Percentiles rank a stretch among this genome's conserved stretches.
phyloP scores from a whole-genome alignment of 2,797 vertebrate genomes.

The Halcyon chelicuti region DNA sequence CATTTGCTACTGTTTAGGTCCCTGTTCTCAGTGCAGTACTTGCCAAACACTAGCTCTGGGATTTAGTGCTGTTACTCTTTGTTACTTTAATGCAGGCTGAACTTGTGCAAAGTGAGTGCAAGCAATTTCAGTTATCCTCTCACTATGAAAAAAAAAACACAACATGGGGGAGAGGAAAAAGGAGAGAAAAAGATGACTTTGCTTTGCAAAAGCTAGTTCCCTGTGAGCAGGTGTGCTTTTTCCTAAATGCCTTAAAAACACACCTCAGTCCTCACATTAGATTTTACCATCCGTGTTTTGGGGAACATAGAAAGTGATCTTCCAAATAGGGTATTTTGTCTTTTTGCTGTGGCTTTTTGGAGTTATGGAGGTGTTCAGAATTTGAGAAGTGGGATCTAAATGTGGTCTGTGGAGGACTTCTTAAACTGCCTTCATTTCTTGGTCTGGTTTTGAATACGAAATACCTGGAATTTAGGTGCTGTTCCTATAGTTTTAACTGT shows the following conservation, averaged over 20 bases:
- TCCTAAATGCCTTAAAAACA: background rate
- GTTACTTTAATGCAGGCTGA: background rate
- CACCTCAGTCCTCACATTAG: background rate
- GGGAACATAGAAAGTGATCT: background rate
- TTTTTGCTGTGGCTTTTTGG: background rate
- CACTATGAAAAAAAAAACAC: too few relatives aligned
- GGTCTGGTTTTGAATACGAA: background rate
- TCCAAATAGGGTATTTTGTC: background rate
- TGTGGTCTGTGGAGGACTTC: background rate
- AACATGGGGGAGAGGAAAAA: background rate
- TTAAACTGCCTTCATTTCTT: background rate
- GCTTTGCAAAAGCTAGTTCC: background rate
- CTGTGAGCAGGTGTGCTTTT: background rate
- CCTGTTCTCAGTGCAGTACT: background rate
- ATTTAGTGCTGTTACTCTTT: background rate
- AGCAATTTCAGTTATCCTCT: background rate
- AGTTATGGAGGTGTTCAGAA: background rate
- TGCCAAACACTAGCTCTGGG: background rate
- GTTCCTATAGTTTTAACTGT: background rate
- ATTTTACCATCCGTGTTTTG: background rate
- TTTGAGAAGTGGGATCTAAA: background rate
- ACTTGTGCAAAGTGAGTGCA: background rate
- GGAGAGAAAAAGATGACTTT: background rate
- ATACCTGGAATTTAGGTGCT: background rate
- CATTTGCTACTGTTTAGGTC: rapidly evolving